These are phyloP conservation scores for Pectinophora gossypiella DNA, from an alignment of 1,140 invertebrate genomes.

Conservation along the genomic window DNA sequence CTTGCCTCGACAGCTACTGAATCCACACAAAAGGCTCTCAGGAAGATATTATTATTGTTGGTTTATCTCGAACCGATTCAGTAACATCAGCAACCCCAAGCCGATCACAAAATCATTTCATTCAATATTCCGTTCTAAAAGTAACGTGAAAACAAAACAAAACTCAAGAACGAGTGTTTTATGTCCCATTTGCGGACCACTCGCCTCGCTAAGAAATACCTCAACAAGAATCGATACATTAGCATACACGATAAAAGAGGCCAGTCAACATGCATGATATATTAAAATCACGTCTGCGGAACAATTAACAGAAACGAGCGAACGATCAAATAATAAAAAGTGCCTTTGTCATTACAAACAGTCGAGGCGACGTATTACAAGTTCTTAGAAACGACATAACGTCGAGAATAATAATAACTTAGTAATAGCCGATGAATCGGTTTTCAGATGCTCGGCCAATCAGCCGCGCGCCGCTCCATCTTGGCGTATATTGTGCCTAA, in stretches of 20 bases:
- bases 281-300: conserved; percentile 69
- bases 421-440: background rate
- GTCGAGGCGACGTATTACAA: conserved; percentile 24
- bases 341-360: conserved; percentile 67
- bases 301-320: conserved; percentile 67
- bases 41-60: conserved; percentile 1
- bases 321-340: conserved; percentile 72
- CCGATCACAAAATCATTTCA: background rate
- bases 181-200: conserved; percentile 33
- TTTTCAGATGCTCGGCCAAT: background rate
- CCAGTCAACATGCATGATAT: conserved; percentile 64
- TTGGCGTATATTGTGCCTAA: too few relatives aligned
- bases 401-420: conserved; percentile 43
- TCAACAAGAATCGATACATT: conserved; percentile 44
- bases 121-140: background rate
- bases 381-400: conserved; percentile 60
- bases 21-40: conserved; percentile 15
- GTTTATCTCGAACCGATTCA: background rate
- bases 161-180: conserved; percentile 26
- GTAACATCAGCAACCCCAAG: background rate
- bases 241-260: conserved; percentile 63
- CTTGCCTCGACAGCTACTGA: conserved; percentile 28
- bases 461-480: background rate
- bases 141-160: background rate
- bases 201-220: conserved; percentile 15